A percentile compares a stretch with the other conserved stretches of the same genome.
Conservation (phyloP, 2,797 vertebrate species). For the Fistularia commersonii region DNA sequence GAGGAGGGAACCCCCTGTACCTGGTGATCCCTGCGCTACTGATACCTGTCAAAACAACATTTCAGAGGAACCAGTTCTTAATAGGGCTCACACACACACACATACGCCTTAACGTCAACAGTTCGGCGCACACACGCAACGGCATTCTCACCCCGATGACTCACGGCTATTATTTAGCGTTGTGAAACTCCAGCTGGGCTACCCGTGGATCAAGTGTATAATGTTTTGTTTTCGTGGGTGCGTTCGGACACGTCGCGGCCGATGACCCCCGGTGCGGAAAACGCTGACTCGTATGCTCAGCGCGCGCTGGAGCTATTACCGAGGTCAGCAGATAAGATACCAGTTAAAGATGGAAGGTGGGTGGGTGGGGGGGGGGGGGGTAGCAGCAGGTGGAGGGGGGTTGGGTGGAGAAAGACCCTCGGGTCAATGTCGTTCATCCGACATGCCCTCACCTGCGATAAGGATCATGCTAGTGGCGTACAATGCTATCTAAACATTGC, state of each 20-base stretch:
- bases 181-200: conserved; percentile 65
- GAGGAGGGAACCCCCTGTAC: conserved; percentile 53
- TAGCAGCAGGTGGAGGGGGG: conserved; percentile 6
- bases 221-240: too few species aligned
- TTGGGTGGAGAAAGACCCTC: too few species aligned
- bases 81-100: conserved; percentile 25
- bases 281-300: too few species aligned
- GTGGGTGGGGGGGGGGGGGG: not conserved
- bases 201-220: conserved; percentile 54
- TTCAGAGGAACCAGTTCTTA: conserved; percentile 57
- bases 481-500: conserved; percentile 55
- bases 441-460: conserved; percentile 23
- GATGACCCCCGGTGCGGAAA: too few species aligned
- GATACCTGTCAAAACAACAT: conserved; percentile 64
- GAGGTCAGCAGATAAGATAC: too few species aligned
- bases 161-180: conserved; percentile 61
- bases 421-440: conserved; percentile 31
- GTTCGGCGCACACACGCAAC: conserved; percentile 62
- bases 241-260: too few species aligned
- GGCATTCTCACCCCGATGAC: conserved; percentile 59
- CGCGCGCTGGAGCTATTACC: too few species aligned
- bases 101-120: conserved; percentile 41
- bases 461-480: conserved; percentile 32
- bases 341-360: too few species aligned
- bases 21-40: conserved; percentile 51